Evolutionary conservation across 2,888 invertebrate species (phyloP), one percentile per base, ranked within the genome.

Genomic region (Allygus modestus): DNA sequence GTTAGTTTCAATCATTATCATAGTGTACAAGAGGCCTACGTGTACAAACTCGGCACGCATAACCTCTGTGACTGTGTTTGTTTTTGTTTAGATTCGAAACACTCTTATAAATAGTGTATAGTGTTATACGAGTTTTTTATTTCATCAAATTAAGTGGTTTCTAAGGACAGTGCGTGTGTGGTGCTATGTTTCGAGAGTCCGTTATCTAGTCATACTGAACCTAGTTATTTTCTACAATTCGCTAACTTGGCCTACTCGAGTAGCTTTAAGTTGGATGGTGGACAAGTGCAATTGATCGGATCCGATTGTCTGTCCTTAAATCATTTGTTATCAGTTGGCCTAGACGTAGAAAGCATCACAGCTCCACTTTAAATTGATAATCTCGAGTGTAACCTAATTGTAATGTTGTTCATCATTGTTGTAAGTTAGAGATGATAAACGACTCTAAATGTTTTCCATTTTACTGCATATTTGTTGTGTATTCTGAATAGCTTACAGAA

Each of bases 41-140:
- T 77, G 71, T 71, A 20, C 71, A 33, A 71, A 71, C n/a, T 71
- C 20, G 75, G 41, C 75, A 77, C 75, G 46, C 46, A 77, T 43
- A 65, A 28, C 46, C 75, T 46, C 75, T 77, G 46, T 77, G 75
- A 77, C 46, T 77, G 71, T 71, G 71, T 77, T 77, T 46, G 46
- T 77, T 77, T 73, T 46, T 46, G 75, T 43, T 77, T 46, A 33
- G 41, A 37, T 71, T 71, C n/a, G 77, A 77, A 82, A 82, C 73
- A 54, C 75, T 83, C 83, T 83, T 83, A 83, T 83, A 83, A 75
- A 83, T 83, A 83, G 83, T 83, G 83, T 83, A 83, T 83, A 83
- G 83, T 83, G 83, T 83, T 83, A 83, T 83, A 51, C 17, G 28
- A 54, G 37, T 46, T 79, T 77, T 79, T 79, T 58, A 79, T 79